These are phyloP conservation scores for Tauraco erythrolophus DNA, from an alignment of 2,113 vertebrate species.

Conservation along the genomic window DNA sequence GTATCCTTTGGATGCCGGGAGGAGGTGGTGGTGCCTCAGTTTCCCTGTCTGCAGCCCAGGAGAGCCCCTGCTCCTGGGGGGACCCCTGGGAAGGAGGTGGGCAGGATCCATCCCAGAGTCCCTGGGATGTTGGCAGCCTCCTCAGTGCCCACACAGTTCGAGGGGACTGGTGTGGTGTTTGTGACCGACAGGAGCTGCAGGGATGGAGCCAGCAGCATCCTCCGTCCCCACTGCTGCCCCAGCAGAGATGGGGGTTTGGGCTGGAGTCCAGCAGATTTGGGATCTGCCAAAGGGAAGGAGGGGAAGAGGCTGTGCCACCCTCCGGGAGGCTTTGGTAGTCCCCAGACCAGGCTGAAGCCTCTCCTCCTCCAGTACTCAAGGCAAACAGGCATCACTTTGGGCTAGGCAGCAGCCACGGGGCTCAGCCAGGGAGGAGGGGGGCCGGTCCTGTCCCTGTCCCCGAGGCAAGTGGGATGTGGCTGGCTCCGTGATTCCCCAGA, in stretches of 20 bases:
- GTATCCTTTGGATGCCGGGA: conserved; percentile 84
- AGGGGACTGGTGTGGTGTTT: rapidly evolving
- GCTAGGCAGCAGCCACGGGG: neutral
- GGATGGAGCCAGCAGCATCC: neutral
- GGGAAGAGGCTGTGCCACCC: neutral
- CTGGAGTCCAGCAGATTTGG: neutral
- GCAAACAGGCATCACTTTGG: neutral
- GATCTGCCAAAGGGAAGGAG: neutral
- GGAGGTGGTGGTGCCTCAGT: neutral
- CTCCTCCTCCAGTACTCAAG: neutral
- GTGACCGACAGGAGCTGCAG: neutral
- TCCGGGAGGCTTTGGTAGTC: rapidly evolving
- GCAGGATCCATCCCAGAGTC: neutral
- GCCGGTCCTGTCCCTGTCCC: neutral
- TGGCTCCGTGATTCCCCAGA: rapidly evolving
- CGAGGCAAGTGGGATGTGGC: rapidly evolving
- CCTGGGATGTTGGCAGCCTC: rapidly evolving
- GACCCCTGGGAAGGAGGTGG: neutral
- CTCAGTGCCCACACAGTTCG: rapidly evolving
- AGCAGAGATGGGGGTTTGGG: rapidly evolving
- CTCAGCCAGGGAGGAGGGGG: neutral
- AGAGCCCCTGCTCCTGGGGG: neutral
- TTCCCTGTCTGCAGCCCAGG: neutral
- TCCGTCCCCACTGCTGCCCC: neutral
- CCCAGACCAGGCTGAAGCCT: neutral